phyloP scores from a whole-genome alignment of 2,888 invertebrate genomes.

The Pteria penguin region DNA sequence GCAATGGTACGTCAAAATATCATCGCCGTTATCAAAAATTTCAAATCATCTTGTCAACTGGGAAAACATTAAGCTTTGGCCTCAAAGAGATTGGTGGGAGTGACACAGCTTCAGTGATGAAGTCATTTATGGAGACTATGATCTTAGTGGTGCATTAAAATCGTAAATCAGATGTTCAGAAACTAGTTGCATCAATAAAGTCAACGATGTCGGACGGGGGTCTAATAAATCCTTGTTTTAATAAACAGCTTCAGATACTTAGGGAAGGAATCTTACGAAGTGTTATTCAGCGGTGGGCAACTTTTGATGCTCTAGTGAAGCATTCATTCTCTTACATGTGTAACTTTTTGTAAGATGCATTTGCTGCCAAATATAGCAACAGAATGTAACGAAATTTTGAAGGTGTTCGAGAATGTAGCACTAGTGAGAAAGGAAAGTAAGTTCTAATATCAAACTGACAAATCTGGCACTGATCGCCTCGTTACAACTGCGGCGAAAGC shows the following conservation, averaged over 20 bases:
- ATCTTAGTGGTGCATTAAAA: background rate
- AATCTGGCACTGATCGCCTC: slow-evolving; percentile 28
- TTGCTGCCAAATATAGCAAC: slow-evolving; percentile 40
- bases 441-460: slow-evolving; percentile 5
- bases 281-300: slow-evolving; percentile 21
- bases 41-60: slow-evolving; percentile 30
- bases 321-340: slow-evolving; percentile 11
- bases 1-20: background rate
- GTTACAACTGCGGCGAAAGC: slow-evolving; percentile 29
- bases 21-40: slow-evolving; percentile 10
- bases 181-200: slow-evolving; percentile 19
- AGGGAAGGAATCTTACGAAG: slow-evolving; percentile 30
- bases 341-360: slow-evolving; percentile 32
- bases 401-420: slow-evolving; percentile 20
- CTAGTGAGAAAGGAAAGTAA: slow-evolving; percentile 20
- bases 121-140: slow-evolving; percentile 9
- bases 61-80: slow-evolving; percentile 19
- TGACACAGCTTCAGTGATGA: slow-evolving; percentile 15
- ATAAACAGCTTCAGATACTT: slow-evolving; percentile 5
- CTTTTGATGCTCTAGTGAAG: background rate
- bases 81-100: slow-evolving; percentile 21
- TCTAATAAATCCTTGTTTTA: slow-evolving; percentile 23
- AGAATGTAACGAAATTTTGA: slow-evolving; percentile 31
- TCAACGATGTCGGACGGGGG: slow-evolving; percentile 45
- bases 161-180: slow-evolving; percentile 21